Evolutionary conservation across 2,888 invertebrate genomes (phyloP).

Genomic region (Phaedon cochleariae): DNA sequence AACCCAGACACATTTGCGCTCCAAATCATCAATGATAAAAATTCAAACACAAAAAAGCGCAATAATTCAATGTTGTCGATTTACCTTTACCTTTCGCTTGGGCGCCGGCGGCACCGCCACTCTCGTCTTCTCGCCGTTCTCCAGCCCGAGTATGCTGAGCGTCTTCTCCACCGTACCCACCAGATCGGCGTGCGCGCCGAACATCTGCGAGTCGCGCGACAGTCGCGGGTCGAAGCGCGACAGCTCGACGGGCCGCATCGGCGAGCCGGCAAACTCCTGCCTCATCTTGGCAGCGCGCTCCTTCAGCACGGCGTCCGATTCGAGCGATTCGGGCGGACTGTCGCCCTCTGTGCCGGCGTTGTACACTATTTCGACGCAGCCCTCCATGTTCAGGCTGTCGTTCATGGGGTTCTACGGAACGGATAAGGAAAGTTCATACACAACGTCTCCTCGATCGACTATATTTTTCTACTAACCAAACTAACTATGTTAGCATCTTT

Average conservation of each 20-base stretch:
- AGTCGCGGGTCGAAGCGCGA: conserved; percentile 35
- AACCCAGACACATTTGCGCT: too few relatives aligned
- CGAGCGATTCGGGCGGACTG: conserved; percentile 59
- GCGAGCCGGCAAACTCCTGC: conserved; percentile 57
- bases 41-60: too few relatives aligned
- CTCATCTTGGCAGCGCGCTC: conserved; percentile 63
- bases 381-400: conserved; percentile 46
- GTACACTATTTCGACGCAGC: conserved; percentile 61
- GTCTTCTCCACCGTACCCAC: conserved; percentile 62
- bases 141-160: conserved; percentile 59
- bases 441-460: too few relatives aligned
- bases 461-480: too few relatives aligned
- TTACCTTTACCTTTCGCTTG: conserved; percentile 59
- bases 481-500: too few relatives aligned
- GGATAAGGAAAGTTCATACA: too few relatives aligned
- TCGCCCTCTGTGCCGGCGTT: conserved; percentile 60
- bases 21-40: too few relatives aligned
- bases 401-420: conserved; percentile 29
- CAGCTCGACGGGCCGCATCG: conserved; percentile 30
- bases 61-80: neutral
- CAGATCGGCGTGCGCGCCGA: conserved; percentile 51
- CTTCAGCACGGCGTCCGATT: conserved; percentile 61
- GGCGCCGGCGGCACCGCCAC: conserved; percentile 55
- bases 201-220: conserved; percentile 51
- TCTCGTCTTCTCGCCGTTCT: conserved; percentile 53